Evolutionary conservation across 1,140 invertebrate species (phyloP).

Genomic region (Atta texana): DNA sequence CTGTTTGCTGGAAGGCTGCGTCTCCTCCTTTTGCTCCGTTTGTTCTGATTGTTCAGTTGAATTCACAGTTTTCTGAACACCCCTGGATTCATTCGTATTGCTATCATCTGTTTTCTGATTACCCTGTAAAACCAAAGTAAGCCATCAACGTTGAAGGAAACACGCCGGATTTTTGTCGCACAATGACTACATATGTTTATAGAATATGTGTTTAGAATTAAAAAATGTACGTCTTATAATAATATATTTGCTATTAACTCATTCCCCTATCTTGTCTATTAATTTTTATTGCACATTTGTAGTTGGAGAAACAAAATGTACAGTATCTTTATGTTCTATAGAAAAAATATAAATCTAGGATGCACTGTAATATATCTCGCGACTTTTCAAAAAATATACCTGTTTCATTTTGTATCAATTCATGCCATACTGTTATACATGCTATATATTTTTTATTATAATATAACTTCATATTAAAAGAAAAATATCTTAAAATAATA

Average conservation of each 20-base stretch:
- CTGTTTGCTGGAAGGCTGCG: slow-evolving; percentile 84
- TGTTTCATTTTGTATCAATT: not conserved
- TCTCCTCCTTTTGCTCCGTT: slow-evolving; percentile 82
- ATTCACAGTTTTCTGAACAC: slow-evolving; percentile 83
- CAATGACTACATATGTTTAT: slow-evolving; percentile 38
- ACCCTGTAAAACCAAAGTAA: slow-evolving; percentile 82
- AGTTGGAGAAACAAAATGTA: slow-evolving; percentile 26
- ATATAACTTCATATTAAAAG: not conserved
- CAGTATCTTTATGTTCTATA: slow-evolving; percentile 14
- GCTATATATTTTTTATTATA: not conserved
- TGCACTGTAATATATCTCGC: slow-evolving; percentile 8
- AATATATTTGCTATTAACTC: slow-evolving; percentile 14
- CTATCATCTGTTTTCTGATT: slow-evolving; percentile 82
- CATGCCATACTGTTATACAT: too few relatives aligned
- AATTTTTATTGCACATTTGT: not conserved
- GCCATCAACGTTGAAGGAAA: slow-evolving; percentile 73
- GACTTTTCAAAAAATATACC: not conserved
- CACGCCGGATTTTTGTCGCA: slow-evolving; percentile 33
- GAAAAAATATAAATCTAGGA: slow-evolving; percentile 1
- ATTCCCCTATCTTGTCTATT: not conserved
- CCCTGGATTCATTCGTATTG: slow-evolving; percentile 81
- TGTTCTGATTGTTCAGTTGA: slow-evolving; percentile 81
- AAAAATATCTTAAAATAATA: too few relatives aligned
- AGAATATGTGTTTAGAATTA: slow-evolving; percentile 20
- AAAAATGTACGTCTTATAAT: slow-evolving; percentile 14